Evolutionary conservation across 1,140 invertebrate genomes (phyloP).

Genomic region (Drosophila erecta): DNA sequence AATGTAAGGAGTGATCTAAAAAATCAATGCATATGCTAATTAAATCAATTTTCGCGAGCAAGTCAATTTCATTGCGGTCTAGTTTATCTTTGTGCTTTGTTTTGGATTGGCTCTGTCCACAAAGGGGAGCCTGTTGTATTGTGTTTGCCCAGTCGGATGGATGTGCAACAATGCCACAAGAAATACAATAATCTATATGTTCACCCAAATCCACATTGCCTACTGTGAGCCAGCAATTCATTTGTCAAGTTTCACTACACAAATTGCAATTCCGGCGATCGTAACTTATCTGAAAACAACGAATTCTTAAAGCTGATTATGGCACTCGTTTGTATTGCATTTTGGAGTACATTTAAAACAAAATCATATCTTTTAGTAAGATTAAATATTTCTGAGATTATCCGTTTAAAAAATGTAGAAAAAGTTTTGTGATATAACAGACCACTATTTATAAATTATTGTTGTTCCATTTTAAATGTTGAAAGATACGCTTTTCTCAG

Average conservation of each 20-base stretch:
- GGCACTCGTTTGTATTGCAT: not conserved
- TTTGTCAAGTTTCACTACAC: conserved; percentile 2
- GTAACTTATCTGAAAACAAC: conserved; percentile 7
- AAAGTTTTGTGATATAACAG: not conserved
- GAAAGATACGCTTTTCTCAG: too few relatives aligned
- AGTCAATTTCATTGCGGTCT: not conserved
- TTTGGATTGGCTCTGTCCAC: conserved; percentile 12
- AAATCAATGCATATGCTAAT: conserved; percentile 14
- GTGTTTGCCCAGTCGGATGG: conserved; percentile 1
- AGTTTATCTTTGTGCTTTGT: conserved; percentile 14
- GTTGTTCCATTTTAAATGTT: not conserved
- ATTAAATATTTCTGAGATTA: not conserved
- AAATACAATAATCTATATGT: conserved; percentile 15
- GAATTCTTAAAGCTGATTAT: not conserved
- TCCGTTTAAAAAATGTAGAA: not conserved
- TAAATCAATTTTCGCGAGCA: conserved; percentile 4
- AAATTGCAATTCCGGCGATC: not conserved
- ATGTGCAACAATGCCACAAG: conserved; percentile 20
- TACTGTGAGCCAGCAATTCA: not conserved
- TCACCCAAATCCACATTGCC: not conserved
- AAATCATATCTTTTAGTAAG: too few relatives aligned
- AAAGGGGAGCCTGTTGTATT: conserved; percentile 20
- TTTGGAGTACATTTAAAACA: too few relatives aligned
- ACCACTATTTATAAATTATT: not conserved
- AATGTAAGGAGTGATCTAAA: conserved; percentile 28